Conservation (phyloP, 1,140 invertebrate genomes). For the Acromyrmex echinatior region DNA sequence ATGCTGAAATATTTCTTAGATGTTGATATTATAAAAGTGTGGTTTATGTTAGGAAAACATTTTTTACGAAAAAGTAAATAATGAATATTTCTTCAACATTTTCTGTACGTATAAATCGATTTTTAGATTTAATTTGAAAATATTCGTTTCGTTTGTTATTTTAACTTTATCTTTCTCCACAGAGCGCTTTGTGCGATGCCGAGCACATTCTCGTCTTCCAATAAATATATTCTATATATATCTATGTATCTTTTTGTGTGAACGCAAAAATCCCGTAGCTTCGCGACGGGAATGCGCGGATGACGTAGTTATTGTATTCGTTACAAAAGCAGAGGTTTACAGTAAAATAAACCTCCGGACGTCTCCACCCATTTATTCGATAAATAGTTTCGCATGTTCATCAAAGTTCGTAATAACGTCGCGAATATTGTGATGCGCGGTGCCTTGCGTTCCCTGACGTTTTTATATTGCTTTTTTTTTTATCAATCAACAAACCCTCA, state of each 20-base stretch:
- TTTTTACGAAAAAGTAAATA: not conserved
- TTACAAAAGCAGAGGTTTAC: not conserved
- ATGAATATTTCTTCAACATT: not conserved
- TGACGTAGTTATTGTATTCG: constrained; percentile 24
- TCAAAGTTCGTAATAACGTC: constrained; percentile 34
- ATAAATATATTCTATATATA: constrained; percentile 25
- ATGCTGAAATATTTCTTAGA: not conserved
- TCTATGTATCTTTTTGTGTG: not conserved
- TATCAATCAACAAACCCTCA: constrained; percentile 6
- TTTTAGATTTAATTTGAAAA: constrained; percentile 39
- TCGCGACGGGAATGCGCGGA: not conserved
- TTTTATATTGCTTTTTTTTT: not conserved
- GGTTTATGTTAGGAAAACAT: not conserved
- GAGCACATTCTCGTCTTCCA: constrained; percentile 22
- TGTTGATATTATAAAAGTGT: not conserved
- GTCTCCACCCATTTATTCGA: constrained; percentile 25
- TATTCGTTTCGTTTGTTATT: constrained; percentile 27
- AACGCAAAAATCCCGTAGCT: not conserved
- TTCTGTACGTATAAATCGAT: constrained; percentile 9
- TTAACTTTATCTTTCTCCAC: not conserved
- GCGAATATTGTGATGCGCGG: not conserved
- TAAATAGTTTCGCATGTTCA: constrained; percentile 23
- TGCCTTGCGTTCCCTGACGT: not conserved
- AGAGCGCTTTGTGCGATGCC: constrained; percentile 7
- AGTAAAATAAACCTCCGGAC: constrained; percentile 34